Evolutionary conservation across 2,113 vertebrate species (phyloP), one percentile per base, ranked within the genome.

Genomic region (Daubentonia madagascariensis): DNA sequence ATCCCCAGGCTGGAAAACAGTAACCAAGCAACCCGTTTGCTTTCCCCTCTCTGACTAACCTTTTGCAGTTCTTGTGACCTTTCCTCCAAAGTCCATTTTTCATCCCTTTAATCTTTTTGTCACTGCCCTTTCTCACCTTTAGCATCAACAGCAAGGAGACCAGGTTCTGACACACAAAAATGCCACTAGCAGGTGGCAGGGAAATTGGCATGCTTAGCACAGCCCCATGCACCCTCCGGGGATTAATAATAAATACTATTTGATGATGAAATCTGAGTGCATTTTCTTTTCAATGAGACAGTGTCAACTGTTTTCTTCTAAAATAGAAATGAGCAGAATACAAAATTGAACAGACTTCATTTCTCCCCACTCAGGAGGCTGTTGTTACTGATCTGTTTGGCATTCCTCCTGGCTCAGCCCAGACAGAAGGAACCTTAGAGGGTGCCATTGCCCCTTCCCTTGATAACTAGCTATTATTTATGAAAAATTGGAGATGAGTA

Each of bases 241-340:
- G 94, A 96, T 97, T 97, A 94, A 94, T 95, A 98, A 97, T 93
- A 95, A 97, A 97, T 91, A 94, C 76, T 78, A 85, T 91, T 96
- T 93, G 93, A 96, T 96, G 97, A 96, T 97, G 96, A 91, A 95
- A 96, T 96, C 94, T 37, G 88, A 97, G 96, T 85, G 93, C 75
- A 65, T 96, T 97, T 98, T 97, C 91, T 91, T 95, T 94, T 93
- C 97, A 93, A 50, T 89, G 96, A 97, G 96, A 85, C 85, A 68
- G 93, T 91, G 94, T 96, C 97, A 94, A 94, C 96, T 81, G 80
- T 92, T 94, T 95, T 85, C 96, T 94, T 95, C 91, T 95, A 65
- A 85, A 97, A 95, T 43, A 97, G 96, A 92, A 93, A 94, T 63
- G 91, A 97, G 85, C 84, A 81, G 96, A 97, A 97, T 97, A 88